Base-by-base conservation (phyloP, 2,888 invertebrate genomes). In the Xestoiulus laeticollis region DNA sequence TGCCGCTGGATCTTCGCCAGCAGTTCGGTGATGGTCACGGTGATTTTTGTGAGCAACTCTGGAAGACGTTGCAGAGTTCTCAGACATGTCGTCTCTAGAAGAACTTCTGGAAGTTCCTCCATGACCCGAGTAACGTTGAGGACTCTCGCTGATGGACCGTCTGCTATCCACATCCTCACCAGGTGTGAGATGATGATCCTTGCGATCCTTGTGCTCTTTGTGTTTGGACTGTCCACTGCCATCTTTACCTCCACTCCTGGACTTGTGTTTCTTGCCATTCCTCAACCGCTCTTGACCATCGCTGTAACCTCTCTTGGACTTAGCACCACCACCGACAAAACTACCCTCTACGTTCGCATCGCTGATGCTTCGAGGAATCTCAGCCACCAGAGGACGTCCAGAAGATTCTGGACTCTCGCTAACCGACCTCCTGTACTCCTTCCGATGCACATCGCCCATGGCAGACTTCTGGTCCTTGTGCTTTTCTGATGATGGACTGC, bases 341-440 rank as follows among this genome's bases (percentile, higher is more conserved):
- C 78, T 87, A 14, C 82, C 82, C 32, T 78, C 87, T 10, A 87
- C 44, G 10, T 84, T 83, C 32, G 32, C 84, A 16, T 87, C 87
- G 26, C 87, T 87, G n/a, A 48, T 48, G 32, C 44, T 48, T 19
- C 87, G 83, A 10, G 87, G 48, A 14, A 87, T 87, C 68, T 83
- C 83, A 12, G 26, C 10, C 3, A 16, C 19, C 19, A 48, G 2
- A 10, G 44, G 43, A 1, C 85, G 5, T 1, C 32, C n/a, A 19
- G 59, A 33, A 8, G 85, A 16, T 59, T 88, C 88, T 22, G 88
- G 88, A 30, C 85, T 86, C 38, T 88, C 88, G 33, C 88, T 88
- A 22, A 88, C 78, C 10, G 88, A 85, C n/a, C 88, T 32, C 22
- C 85, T 38, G 68, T 88, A 88, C 38, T 86, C 85, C 43, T 86